A percentile compares a stretch with the other conserved stretches of the same genome.
Evolutionary conservation across 2,888 invertebrate species (phyloP).

Genomic region (Acrocyrtus sp.): DNA sequence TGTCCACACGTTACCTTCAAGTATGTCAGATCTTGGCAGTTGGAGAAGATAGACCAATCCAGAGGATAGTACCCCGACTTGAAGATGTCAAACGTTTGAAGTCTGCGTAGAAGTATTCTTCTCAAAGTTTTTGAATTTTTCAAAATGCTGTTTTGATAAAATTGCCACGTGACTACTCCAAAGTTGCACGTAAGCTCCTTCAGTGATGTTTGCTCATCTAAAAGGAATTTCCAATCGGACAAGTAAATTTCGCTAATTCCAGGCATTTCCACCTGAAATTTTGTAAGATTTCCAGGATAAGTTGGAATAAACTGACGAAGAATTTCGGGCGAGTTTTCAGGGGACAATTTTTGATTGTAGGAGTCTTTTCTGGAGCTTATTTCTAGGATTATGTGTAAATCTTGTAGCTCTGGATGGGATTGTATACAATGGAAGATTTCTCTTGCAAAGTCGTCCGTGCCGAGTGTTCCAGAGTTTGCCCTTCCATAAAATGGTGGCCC

Average conservation of each 20-base stretch:
- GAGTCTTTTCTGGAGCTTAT: constrained; percentile 31
- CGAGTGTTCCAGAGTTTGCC: neutral
- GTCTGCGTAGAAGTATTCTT: constrained; percentile 37
- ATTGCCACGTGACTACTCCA: constrained; percentile 49
- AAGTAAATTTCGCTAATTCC: constrained; percentile 40
- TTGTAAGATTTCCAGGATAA: constrained; percentile 19
- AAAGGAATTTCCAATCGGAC: constrained; percentile 45
- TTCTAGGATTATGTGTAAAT: constrained; percentile 36
- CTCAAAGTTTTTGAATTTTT: constrained; percentile 37
- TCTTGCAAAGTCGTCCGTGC: constrained; percentile 49
- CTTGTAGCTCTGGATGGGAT: neutral
- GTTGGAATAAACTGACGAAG: constrained; percentile 19
- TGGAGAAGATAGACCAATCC: constrained; percentile 39
- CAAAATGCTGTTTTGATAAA: constrained; percentile 25
- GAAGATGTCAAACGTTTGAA: constrained; percentile 28
- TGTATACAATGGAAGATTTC: constrained; percentile 36
- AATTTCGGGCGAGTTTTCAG: constrained; percentile 3
- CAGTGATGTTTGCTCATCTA: constrained; percentile 44
- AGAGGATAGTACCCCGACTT: constrained; percentile 12
- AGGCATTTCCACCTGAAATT: constrained; percentile 51
- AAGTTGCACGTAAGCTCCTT: constrained; percentile 46
- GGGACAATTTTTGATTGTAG: constrained; percentile 21
- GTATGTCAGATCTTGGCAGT: constrained; percentile 27
- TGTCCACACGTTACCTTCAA: constrained; percentile 46
- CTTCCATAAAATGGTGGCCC: neutral